Evolutionary conservation across 2,888 invertebrate genomes (phyloP).

Genomic region (Xestia rhomboidea): DNA sequence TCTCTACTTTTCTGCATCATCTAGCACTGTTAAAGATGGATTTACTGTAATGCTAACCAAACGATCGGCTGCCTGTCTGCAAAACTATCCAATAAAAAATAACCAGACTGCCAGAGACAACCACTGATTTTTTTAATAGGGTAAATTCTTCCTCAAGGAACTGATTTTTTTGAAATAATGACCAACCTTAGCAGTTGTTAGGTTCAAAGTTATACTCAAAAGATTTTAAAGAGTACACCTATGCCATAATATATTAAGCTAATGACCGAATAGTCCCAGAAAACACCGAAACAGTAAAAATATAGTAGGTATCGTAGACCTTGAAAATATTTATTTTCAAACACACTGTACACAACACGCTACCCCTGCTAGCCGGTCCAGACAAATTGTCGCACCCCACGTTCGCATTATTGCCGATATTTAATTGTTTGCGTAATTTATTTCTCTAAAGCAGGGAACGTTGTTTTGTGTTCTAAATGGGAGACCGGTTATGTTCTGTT

Average conservation of each 20-base stretch:
- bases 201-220: neutral
- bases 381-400: slow-evolving; percentile 91
- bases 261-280: neutral
- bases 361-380: slow-evolving; percentile 86
- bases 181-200: no score
- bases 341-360: slow-evolving; percentile 73
- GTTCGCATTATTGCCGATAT: slow-evolving; percentile 90
- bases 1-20: neutral
- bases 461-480: slow-evolving; percentile 72
- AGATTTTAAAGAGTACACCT: neutral
- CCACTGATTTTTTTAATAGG: neutral
- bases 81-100: neutral
- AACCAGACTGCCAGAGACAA: neutral
- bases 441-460: slow-evolving; percentile 81
- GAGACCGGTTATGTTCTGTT: slow-evolving; percentile 53
- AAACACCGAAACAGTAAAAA: neutral
- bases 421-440: slow-evolving; percentile 91
- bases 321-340: slow-evolving; percentile 20
- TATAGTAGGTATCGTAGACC: neutral
- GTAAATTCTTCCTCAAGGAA: neutral
- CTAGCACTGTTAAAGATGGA: neutral
- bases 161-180: neutral
- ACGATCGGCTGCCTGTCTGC: accelerated
- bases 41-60: neutral
- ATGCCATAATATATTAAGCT: neutral